Evolutionary conservation across 2,888 invertebrate species (phyloP).

Genomic region (Eurois occulta): DNA sequence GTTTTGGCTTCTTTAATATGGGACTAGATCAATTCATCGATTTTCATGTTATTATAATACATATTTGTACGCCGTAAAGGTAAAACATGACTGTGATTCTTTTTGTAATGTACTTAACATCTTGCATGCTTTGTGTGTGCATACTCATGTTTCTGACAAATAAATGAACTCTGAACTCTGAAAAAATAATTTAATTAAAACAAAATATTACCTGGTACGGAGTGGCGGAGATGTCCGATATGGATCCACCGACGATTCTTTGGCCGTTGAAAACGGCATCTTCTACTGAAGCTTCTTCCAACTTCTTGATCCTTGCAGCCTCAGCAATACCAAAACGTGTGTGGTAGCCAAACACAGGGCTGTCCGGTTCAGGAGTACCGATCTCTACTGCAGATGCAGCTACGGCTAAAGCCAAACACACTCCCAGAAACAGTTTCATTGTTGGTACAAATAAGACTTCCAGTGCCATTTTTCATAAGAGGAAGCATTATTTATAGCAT

Average conservation of each 20-base stretch:
- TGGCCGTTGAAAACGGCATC: conserved; percentile 51
- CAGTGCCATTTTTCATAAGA: conserved; percentile 8
- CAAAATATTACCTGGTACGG: conserved; percentile 77
- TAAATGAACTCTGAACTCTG: too few relatives aligned
- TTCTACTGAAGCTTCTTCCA: conserved; percentile 69
- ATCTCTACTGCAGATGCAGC: conserved; percentile 64
- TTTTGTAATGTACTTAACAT: too few relatives aligned
- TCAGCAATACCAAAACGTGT: conserved; percentile 73
- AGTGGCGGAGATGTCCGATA: conserved; percentile 71
- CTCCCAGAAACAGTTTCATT: conserved; percentile 66
- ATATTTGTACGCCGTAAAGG: too few relatives aligned
- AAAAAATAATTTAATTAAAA: not conserved
- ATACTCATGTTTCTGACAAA: too few relatives aligned
- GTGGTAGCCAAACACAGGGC: conserved; percentile 74
- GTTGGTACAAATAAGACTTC: conserved; percentile 23
- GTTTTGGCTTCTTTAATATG: not conserved
- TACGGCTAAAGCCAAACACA: conserved; percentile 68
- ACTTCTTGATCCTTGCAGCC: conserved; percentile 70
- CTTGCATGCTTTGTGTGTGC: too few relatives aligned
- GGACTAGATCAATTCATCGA: not conserved
- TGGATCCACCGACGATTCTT: conserved; percentile 76
- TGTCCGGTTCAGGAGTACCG: conserved; percentile 49
- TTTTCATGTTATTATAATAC: too few relatives aligned
- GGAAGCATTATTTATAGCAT: conserved; percentile 38
- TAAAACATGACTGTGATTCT: too few relatives aligned